Base-by-base conservation (phyloP, 2,888 invertebrate genomes). In the Coelinius sp. region DNA sequence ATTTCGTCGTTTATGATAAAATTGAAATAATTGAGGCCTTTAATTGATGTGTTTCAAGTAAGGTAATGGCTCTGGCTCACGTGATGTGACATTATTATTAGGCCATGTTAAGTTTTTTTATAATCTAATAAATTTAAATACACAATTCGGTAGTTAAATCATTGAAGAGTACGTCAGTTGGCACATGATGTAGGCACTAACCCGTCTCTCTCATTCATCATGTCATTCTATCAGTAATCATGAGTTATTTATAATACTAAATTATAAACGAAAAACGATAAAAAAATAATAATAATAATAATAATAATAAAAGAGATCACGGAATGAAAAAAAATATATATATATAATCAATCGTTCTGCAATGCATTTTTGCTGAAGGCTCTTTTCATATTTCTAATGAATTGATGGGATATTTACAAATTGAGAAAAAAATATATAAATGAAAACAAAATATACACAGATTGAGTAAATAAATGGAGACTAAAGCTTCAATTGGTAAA, bases 301-400 rank as follows among this genome's bases (percentile, higher is more conserved):
- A 17, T 17, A 49, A 49, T 14, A 49, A 20, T 8, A 49, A 20
- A 49, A 59, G 59, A 59, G 59, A 59, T 59, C 59, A 59, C 20
- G 59, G 17, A 59, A 59, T 20, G 14, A 31, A 59, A 31, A 35
- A 59, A 59, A 49, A n/a, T n/a, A n/a, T n/a, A n/a, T n/a, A n/a
- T n/a, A 59, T 59, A 59, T 59, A 59, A 59, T 31, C 31, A 53
- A 22, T 7, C 53, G 4, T 25, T 52, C 25, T 12, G 20, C 31
- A 20, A 31, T 59, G 31, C 17, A 59, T 20, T 53, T 17, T 59
- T 14, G 31, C 59, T 59, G n/a, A 25, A n/a, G 6, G 59, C n/a
- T n/a, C n/a, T n/a, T n/a, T n/a, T n/a, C n/a, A 35, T 59, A 35
- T 59, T 59, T 35, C 59, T 59, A 35, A 59, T 31, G 25, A 53